Evolutionary conservation across 2,113 vertebrate genomes (phyloP).

Genomic region (Lipophrys pholis): DNA sequence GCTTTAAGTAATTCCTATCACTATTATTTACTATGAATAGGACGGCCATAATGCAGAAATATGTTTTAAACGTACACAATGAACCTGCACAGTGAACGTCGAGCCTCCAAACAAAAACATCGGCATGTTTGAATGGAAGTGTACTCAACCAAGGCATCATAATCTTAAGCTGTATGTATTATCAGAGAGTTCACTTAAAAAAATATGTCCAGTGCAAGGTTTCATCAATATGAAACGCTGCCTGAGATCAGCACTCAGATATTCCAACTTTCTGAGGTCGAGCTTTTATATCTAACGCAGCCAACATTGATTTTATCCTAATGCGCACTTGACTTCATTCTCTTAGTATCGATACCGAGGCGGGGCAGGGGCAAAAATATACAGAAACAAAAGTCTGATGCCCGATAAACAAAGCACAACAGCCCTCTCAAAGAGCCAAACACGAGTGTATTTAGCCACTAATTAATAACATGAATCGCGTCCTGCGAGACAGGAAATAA

Average conservation of each 20-base stretch:
- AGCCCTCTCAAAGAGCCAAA: constrained; percentile 12
- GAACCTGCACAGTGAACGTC: no score
- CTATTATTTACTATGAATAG: no score
- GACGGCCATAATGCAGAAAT: no score
- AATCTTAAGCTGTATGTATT: no score
- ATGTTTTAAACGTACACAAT: no score
- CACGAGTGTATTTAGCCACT: constrained; percentile 39
- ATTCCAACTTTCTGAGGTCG: constrained; percentile 16
- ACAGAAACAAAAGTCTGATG: constrained; percentile 13
- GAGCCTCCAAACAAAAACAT: no score
- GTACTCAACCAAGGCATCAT: no score
- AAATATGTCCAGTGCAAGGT: neutral
- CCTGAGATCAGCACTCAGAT: neutral
- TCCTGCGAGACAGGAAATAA: constrained; percentile 33
- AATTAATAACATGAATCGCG: constrained; percentile 59
- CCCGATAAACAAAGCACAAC: constrained; percentile 33
- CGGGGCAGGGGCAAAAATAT: neutral
- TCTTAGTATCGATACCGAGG: constrained; percentile 26
- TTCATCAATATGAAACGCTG: constrained; percentile 21
- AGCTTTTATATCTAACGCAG: constrained; percentile 36
- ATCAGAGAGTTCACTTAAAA: no score
- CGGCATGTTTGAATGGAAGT: no score
- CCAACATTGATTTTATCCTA: constrained; percentile 30
- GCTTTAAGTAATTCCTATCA: no score
- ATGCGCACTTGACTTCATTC: constrained; percentile 26